Percentiles rank a stretch among this genome's conserved stretches.
These are phyloP conservation scores for Dermatemys mawii DNA, from an alignment of 2,113 vertebrate genomes.

Conservation along the genomic window DNA sequence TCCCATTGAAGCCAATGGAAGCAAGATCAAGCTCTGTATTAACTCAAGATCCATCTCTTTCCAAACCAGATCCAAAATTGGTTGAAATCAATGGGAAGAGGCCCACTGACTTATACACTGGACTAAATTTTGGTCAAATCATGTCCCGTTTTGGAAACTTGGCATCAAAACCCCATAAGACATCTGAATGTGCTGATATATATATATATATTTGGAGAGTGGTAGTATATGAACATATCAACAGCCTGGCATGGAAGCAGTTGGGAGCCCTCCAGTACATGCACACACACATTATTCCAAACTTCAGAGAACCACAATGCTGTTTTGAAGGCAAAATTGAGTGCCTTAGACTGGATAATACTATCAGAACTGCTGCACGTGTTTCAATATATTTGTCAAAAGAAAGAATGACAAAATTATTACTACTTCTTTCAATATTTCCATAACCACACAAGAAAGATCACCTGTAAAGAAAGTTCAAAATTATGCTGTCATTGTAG, in stretches of 20 bases:
- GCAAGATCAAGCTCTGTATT: neutral
- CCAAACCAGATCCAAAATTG: neutral
- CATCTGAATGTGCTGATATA: neutral
- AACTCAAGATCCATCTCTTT: neutral
- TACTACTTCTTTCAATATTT: constrained; percentile 35
- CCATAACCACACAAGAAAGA: constrained; percentile 20
- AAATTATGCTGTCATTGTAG: constrained; percentile 47
- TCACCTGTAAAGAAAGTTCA: constrained; percentile 6
- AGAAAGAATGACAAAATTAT: constrained; percentile 47
- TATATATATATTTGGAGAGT: neutral
- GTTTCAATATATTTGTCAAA: constrained; percentile 50
- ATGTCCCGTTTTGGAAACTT: neutral
- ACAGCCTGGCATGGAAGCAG: constrained; percentile 26
- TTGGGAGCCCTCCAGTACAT: neutral
- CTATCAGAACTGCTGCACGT: constrained; percentile 36
- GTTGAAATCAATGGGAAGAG: neutral
- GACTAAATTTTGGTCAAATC: neutral
- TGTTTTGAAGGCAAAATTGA: constrained; percentile 27
- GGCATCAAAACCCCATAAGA: constrained; percentile 10
- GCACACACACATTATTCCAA: neutral
- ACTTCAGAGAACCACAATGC: constrained; percentile 30
- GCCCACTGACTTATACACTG: neutral
- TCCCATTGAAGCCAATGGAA: neutral
- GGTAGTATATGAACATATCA: constrained; percentile 44
- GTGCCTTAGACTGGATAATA: constrained; percentile 20